A percentile compares a stretch with the other conserved stretches of the same genome.
phyloP scores from a whole-genome alignment of 2,113 vertebrate genomes.

The Suricata suricatta region DNA sequence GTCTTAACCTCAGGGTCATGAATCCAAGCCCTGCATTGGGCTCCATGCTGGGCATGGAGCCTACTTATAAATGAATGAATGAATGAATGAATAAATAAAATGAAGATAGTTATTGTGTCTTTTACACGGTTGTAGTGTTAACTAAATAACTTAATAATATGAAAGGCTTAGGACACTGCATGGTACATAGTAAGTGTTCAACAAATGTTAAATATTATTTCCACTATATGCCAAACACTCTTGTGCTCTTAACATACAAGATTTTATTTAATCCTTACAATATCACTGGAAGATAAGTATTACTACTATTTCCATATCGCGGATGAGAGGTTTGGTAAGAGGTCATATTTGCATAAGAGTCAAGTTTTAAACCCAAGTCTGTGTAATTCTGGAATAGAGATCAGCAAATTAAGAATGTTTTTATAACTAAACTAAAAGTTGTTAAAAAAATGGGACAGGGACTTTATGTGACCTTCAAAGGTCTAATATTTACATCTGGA shows the following conservation, averaged over 20 bases:
- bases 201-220: neutral
- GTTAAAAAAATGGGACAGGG: neutral
- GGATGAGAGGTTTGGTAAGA: neutral
- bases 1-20: too few species aligned
- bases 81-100: too few species aligned
- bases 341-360: neutral
- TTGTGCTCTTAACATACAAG: neutral
- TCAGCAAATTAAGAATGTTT: neutral
- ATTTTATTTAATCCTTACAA: neutral
- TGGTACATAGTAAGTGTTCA: neutral
- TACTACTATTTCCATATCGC: neutral
- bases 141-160: neutral
- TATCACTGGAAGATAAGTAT: neutral
- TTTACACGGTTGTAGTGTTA: neutral
- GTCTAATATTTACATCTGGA: neutral
- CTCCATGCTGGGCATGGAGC: too few species aligned
- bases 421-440: neutral
- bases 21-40: too few species aligned
- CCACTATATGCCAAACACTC: neutral
- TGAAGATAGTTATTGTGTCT: neutral
- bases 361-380: neutral
- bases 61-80: too few species aligned
- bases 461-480: neutral
- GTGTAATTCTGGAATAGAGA: neutral
- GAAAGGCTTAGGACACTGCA: neutral